These are phyloP conservation scores for Lophotriccus pileatus DNA, from an alignment of 2,797 vertebrate species.

Conservation along the genomic window DNA sequence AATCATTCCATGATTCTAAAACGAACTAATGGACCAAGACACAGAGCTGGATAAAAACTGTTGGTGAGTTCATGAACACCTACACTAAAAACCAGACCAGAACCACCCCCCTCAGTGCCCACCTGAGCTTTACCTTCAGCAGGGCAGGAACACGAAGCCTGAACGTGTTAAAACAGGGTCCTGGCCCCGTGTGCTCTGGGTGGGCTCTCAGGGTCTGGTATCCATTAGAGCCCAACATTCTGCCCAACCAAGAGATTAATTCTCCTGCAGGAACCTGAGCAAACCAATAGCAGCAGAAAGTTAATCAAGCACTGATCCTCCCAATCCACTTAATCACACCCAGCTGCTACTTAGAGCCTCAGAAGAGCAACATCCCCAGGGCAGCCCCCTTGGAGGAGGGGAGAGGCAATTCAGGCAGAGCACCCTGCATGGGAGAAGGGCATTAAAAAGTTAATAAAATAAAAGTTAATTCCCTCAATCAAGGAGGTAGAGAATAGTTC, in stretches of 20 bases:
- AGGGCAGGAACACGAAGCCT: not conserved
- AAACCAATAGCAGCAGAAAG: conserved; percentile 80
- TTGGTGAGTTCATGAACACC: fast-evolving
- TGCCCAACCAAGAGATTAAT: conserved; percentile 78
- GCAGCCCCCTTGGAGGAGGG: conserved; percentile 38
- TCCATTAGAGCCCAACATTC: conserved; percentile 78
- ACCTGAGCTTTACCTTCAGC: not conserved
- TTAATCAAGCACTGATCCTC: conserved; percentile 80
- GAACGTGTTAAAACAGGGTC: not conserved
- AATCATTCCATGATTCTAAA: not conserved
- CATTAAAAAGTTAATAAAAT: conserved; percentile 81
- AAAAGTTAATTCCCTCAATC: conserved; percentile 77
- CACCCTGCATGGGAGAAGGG: conserved; percentile 69
- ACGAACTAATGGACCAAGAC: fast-evolving
- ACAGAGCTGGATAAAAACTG: not conserved
- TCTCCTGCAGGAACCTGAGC: conserved; percentile 77
- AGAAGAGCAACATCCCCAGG: conserved; percentile 60
- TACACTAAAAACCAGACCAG: not conserved
- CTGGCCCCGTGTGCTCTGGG: conserved; percentile 59
- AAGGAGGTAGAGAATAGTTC: conserved; percentile 53
- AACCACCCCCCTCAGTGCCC: not conserved
- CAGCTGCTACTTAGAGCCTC: conserved; percentile 77
- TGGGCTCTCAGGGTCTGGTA: conserved; percentile 75
- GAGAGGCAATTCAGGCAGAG: conserved; percentile 14
- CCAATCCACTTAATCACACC: conserved; percentile 77